phyloP scores from a whole-genome alignment of 2,797 vertebrate species.

The Pseudochromis fuscus region DNA sequence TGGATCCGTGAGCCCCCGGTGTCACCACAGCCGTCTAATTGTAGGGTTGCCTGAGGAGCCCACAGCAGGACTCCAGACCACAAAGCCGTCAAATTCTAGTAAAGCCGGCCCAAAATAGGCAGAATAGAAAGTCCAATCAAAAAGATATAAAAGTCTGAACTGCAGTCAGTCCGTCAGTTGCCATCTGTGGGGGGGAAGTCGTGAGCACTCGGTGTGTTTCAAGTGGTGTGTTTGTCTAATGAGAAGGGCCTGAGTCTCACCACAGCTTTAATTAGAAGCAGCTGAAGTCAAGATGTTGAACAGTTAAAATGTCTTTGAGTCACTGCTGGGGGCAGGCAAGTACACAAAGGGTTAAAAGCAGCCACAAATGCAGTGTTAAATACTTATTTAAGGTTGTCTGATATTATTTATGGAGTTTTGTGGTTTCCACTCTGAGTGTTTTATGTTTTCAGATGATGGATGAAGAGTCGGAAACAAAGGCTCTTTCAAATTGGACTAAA shows the following conservation, averaged over 20 bases:
- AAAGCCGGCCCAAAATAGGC: constrained; percentile 49
- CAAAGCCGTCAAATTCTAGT: constrained; percentile 51
- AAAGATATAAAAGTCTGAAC: constrained; percentile 50
- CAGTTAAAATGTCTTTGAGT: constrained; percentile 46
- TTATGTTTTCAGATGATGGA: background rate
- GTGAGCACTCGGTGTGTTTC: constrained; percentile 42
- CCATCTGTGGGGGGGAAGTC: constrained; percentile 41
- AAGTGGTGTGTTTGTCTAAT: constrained; percentile 73
- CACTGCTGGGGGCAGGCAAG: constrained; percentile 10
- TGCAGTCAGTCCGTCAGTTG: constrained; percentile 51
- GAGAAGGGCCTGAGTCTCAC: constrained; percentile 69
- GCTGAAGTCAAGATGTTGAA: constrained; percentile 60
- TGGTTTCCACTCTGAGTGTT: background rate
- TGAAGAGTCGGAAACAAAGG: background rate
- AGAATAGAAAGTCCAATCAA: constrained; percentile 66
- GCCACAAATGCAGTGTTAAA: constrained; percentile 9
- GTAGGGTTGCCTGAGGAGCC: constrained; percentile 46
- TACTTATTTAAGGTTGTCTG: constrained; percentile 14
- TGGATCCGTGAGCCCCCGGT: constrained; percentile 32
- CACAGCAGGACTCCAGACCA: constrained; percentile 42
- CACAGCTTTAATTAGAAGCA: constrained; percentile 68
- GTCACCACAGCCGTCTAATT: constrained; percentile 54
- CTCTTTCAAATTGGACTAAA: background rate
- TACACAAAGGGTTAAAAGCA: constrained; percentile 26
- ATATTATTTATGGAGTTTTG: constrained; percentile 10